Evolutionary conservation across 2,888 invertebrate species (phyloP), one percentile per base, ranked within the genome.

Genomic region (Leptinotarsa rubiginosa): DNA sequence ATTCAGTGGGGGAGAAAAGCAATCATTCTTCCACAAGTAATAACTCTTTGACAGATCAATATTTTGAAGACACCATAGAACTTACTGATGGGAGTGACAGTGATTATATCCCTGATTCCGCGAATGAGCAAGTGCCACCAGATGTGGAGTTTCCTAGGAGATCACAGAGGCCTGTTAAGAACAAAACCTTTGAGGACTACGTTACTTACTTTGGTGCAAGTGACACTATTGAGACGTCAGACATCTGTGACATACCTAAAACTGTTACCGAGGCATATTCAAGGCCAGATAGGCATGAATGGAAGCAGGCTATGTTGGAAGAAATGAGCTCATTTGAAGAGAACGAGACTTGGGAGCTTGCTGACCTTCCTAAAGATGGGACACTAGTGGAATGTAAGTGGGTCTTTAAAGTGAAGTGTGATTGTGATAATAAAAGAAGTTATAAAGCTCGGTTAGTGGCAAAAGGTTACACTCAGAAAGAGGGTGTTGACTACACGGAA

Each of bases 241-340:
- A 73, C 68, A 71, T 49, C 56, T 74, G 76, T 68, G 59, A 59
- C 25, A 25, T 59, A 22, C 81, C 79, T 72, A 47, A 70, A n/a
- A 74, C 73, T 25, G 76, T 82, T 0, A 4, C 64, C 56, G 80
- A 82, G 59, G 81, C 81, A 15, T 54, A 83, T 16, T 78, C 79
- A 22, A 73, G 82, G 54, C 72, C 80, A 54, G 82, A 82, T 68
- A 56, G 49, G 31, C 70, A 77, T 7, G 41, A 76, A 54, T 81
- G 82, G 81, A 77, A 67, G 65, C 12, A 74, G 52, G 83, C 83
- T n/a, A 83, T 83, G 79, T 7, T 31, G 52, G 81, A 83, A 49
- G 83, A 84, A 68, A 56, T 82, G 47, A 16, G 80, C 79, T n/a
- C n/a, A n/a, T n/a, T n/a, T n/a, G n/a, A n/a, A n/a, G n/a, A n/a